phyloP scores from a whole-genome alignment of 2,797 vertebrate species.

The Glossophaga mutica region DNA sequence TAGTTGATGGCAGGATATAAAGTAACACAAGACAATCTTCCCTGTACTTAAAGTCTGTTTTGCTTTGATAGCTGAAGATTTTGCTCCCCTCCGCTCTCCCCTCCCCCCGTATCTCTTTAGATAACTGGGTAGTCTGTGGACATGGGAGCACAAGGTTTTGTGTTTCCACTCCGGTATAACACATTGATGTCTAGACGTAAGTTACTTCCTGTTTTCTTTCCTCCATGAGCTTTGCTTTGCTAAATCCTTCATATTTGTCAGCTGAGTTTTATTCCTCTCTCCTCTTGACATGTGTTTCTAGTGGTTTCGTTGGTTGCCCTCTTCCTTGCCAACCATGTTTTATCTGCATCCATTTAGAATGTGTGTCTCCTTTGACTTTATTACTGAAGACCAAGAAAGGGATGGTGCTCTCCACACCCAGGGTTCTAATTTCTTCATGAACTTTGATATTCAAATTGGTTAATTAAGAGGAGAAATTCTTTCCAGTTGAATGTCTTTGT shows the following conservation, averaged over 20 bases:
- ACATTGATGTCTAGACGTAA: not conserved
- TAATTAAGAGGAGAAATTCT: not conserved
- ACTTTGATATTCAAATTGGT: not conserved
- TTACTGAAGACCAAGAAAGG: not conserved
- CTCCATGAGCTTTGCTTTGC: not conserved
- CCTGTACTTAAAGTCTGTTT: not conserved
- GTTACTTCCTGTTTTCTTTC: not conserved
- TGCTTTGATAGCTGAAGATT: not conserved
- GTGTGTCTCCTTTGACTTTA: not conserved
- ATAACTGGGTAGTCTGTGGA: conserved; percentile 4
- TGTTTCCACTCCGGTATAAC: not conserved
- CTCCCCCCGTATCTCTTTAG: not conserved
- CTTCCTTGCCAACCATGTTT: not conserved
- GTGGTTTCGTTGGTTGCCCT: not conserved
- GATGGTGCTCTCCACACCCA: not conserved
- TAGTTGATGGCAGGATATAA: not conserved
- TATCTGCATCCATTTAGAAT: not conserved
- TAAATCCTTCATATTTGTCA: not conserved
- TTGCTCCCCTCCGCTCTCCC: not conserved
- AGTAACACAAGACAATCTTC: not conserved
- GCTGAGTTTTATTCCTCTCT: not conserved
- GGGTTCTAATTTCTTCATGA: not conserved
- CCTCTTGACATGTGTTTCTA: not conserved
- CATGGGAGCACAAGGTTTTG: not conserved
- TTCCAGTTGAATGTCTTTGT: not conserved